A percentile compares a stretch with the other conserved stretches of the same genome.
These are phyloP conservation scores for Bugula neritina DNA, from an alignment of 2,888 invertebrate species.

Conservation along the genomic window DNA sequence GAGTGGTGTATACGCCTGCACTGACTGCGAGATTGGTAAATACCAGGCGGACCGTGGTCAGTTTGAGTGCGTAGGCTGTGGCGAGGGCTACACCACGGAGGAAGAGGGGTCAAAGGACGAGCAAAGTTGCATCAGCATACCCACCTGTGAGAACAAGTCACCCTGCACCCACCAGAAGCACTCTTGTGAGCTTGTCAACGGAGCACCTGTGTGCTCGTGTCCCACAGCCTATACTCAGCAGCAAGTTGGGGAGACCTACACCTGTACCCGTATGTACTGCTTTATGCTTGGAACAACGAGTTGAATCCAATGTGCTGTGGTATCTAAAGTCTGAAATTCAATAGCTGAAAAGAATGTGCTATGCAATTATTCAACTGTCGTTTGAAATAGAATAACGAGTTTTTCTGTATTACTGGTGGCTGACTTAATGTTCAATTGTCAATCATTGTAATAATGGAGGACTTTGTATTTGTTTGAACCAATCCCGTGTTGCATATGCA, in stretches of 20 bases:
- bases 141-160: neutral
- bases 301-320: no score
- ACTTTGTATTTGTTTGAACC: no score
- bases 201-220: neutral
- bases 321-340: no score
- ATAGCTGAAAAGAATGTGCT: no score
- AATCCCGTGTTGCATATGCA: no score
- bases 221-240: neutral
- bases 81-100: neutral
- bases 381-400: no score
- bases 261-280: neutral
- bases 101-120: neutral
- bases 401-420: no score
- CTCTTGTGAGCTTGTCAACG: neutral
- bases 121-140: neutral
- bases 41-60: neutral
- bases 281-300: no score
- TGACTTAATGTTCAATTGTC: no score
- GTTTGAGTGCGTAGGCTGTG: neutral
- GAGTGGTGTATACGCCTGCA: neutral
- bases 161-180: neutral
- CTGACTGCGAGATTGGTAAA: neutral
- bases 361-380: no score
- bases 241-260: neutral
- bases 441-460: no score